Evolutionary conservation across 2,113 vertebrate species (phyloP).

Genomic region (Pangasianodon hypophthalmus): DNA sequence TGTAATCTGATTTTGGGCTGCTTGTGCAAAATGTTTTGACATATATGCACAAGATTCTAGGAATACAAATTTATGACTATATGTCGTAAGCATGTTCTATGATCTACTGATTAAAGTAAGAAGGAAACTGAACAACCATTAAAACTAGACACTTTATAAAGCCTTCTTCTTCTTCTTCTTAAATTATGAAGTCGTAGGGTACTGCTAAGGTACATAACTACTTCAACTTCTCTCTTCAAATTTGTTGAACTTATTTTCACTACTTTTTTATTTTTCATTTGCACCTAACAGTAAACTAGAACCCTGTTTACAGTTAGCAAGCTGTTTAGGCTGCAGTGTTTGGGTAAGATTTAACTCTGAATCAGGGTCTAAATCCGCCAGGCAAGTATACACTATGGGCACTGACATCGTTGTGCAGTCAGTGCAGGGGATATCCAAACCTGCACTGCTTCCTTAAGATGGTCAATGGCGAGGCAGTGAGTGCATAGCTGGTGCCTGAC

Average conservation of each 20-base stretch:
- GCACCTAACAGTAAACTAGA: not conserved
- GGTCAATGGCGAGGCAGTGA: not conserved
- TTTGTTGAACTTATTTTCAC: not conserved
- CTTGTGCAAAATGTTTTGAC: not conserved
- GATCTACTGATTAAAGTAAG: not conserved
- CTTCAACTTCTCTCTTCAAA: not conserved
- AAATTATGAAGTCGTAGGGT: not conserved
- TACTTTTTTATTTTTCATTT: not conserved
- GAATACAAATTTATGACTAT: not conserved
- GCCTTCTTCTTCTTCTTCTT: not conserved
- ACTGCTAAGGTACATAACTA: not conserved
- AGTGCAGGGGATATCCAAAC: not conserved
- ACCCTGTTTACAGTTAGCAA: not conserved
- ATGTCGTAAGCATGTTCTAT: not conserved
- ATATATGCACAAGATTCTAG: not conserved
- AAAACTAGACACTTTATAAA: not conserved
- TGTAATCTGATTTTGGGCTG: not conserved
- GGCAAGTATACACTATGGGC: not conserved
- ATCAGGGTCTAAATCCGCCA: not conserved
- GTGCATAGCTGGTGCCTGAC: not conserved
- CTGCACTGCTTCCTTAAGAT: not conserved
- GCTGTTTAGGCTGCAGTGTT: not conserved
- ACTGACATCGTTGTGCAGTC: not conserved
- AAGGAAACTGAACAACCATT: not conserved
- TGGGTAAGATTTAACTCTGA: not conserved